Percentiles rank a stretch among this genome's conserved stretches.
Conservation (phyloP, 2,113 vertebrate species). For the Micronycteris hirsuta region DNA sequence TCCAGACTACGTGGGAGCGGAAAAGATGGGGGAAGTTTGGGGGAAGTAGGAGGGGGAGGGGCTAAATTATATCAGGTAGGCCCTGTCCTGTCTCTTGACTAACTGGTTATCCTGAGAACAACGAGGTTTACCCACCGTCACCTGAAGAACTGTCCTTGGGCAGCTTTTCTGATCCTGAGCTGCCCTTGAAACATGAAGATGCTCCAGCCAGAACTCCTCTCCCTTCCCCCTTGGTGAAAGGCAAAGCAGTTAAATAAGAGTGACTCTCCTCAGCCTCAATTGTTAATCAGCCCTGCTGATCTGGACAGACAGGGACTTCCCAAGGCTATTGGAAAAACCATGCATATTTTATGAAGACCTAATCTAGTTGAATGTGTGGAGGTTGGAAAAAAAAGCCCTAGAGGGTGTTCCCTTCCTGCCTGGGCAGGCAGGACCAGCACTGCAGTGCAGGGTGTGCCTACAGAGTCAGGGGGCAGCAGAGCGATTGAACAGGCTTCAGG, state of each 20-base stretch:
- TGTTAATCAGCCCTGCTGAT: not conserved
- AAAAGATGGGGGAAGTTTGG: not conserved
- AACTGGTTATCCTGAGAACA: not conserved
- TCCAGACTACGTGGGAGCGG: not conserved
- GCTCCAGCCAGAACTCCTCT: not conserved
- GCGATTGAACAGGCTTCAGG: not conserved
- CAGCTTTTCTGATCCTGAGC: not conserved
- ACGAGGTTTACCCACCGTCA: not conserved
- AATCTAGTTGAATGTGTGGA: not conserved
- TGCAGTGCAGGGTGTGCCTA: not conserved
- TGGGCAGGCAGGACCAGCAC: not conserved
- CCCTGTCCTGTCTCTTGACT: not conserved
- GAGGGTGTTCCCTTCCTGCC: not conserved
- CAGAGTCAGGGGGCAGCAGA: not conserved
- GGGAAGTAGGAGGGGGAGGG: fast-evolving
- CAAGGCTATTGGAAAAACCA: not conserved
- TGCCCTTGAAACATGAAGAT: not conserved
- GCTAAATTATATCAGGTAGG: not conserved
- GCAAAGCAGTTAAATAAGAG: not conserved
- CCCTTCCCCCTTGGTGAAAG: not conserved
- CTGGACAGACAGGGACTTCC: not conserved
- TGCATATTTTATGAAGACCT: constrained; percentile 37
- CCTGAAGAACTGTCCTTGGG: not conserved
- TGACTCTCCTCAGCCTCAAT: not conserved
- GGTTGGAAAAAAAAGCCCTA: not conserved